These are phyloP conservation scores for Scolopax bukidnonensis DNA, from an alignment of 2,797 vertebrate genomes.

Conservation along the genomic window DNA sequence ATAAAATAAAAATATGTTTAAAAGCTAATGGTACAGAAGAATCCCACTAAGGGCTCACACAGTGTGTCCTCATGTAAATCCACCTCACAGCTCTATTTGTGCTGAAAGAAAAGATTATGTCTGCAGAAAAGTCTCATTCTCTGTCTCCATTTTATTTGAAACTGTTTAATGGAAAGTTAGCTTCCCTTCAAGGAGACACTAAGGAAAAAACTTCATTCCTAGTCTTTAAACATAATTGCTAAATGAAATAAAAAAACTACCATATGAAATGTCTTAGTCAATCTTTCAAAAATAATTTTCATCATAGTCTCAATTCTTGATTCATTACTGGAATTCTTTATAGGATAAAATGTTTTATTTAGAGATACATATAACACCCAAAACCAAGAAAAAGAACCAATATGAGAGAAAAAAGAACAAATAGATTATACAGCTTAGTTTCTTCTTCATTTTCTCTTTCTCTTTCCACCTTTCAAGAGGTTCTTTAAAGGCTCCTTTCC, in stretches of 20 bases:
- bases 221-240: neutral
- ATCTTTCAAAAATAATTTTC: neutral
- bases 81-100: neutral
- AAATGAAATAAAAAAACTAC: neutral
- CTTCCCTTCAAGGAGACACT: neutral
- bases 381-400: conserved; percentile 45
- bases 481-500: neutral
- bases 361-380: conserved; percentile 36
- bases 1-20: neutral
- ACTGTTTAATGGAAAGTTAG: neutral
- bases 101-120: neutral
- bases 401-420: neutral
- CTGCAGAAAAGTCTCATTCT: neutral
- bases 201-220: neutral
- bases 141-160: neutral
- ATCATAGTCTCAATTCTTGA: neutral
- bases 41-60: neutral
- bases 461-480: neutral
- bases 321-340: neutral
- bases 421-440: neutral
- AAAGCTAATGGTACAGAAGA: neutral
- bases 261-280: neutral
- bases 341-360: neutral
- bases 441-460: neutral
- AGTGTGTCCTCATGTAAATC: neutral